These are phyloP conservation scores for Osmerus eperlanus DNA, from an alignment of 2,113 vertebrate species.

Conservation along the genomic window DNA sequence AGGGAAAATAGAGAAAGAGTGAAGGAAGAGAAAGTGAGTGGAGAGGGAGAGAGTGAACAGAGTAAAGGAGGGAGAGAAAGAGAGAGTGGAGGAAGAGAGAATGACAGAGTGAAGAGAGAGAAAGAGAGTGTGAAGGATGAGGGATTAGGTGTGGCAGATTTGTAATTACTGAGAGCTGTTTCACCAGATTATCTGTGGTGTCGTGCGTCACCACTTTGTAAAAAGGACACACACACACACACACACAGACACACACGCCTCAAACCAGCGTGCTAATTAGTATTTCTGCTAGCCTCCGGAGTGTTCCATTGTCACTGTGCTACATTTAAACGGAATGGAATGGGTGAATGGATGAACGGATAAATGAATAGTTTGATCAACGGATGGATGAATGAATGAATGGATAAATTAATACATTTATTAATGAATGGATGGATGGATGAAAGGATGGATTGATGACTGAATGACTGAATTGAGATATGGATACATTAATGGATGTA, in stretches of 20 bases:
- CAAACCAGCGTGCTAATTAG: constrained; percentile 33
- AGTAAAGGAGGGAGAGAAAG: background rate
- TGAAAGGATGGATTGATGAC: background rate
- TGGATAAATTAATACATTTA: constrained; percentile 25
- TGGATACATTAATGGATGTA: no score
- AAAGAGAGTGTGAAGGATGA: constrained; percentile 23
- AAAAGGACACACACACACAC: constrained; percentile 10
- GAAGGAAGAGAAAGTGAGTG: no score
- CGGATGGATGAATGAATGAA: constrained; percentile 1
- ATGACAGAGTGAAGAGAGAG: background rate
- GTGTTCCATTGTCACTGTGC: background rate
- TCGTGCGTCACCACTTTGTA: constrained; percentile 35
- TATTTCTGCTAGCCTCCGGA: constrained; percentile 13
- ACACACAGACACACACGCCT: constrained; percentile 31
- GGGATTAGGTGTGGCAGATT: constrained; percentile 30
- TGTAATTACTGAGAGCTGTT: constrained; percentile 53
- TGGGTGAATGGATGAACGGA: constrained; percentile 25
- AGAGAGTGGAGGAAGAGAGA: background rate
- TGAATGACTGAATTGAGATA: no score
- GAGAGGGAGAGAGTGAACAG: background rate
- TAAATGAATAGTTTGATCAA: constrained; percentile 13
- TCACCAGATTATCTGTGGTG: constrained; percentile 46
- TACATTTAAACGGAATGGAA: background rate
- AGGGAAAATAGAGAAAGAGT: no score
- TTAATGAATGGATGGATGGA: constrained; percentile 11